phyloP scores from a whole-genome alignment of 2,113 vertebrate species.

The Prunella fulvescens region DNA sequence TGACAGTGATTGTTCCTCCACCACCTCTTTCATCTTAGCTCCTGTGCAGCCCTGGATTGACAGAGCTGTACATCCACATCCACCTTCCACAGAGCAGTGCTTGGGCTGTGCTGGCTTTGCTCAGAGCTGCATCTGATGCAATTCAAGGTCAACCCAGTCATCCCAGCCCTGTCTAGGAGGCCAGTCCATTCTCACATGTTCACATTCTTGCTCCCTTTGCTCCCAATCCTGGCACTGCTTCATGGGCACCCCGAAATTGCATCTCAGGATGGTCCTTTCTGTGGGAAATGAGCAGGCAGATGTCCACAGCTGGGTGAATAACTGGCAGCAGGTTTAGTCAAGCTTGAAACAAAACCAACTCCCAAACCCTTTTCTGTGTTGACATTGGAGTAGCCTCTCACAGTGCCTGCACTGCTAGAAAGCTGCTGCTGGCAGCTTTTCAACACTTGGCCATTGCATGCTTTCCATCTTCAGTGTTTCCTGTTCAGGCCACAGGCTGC shows the following conservation, averaged over 20 bases:
- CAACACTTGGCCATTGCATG: neutral
- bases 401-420: neutral
- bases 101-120: neutral
- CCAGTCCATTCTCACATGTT: neutral
- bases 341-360: neutral
- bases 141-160: neutral
- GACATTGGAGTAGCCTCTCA: neutral
- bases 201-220: neutral
- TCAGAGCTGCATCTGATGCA: neutral
- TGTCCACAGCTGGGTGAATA: neutral
- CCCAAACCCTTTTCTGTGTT: neutral
- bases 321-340: neutral
- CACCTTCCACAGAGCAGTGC: neutral
- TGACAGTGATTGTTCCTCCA: neutral
- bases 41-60: neutral
- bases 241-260: neutral
- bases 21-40: neutral
- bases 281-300: neutral
- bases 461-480: neutral
- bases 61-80: neutral
- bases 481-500: neutral
- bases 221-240: accelerated
- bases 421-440: neutral
- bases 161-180: neutral
- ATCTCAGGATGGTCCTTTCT: neutral